Evolutionary conservation across 2,113 vertebrate species (phyloP).

Genomic region (Asarcornis scutulata): DNA sequence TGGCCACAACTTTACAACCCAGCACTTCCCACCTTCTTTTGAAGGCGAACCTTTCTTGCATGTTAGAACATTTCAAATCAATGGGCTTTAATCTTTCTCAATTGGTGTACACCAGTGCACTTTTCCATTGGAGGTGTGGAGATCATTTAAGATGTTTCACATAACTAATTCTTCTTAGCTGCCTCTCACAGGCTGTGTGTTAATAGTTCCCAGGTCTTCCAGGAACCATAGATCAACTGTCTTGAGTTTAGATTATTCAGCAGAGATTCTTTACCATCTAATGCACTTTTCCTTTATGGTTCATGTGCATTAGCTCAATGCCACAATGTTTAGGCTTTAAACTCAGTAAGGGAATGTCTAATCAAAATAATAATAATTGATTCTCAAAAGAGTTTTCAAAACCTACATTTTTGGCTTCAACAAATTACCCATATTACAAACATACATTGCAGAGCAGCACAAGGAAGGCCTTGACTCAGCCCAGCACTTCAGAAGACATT

Average conservation of each 20-base stretch:
- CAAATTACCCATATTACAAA: not conserved
- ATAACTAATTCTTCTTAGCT: not conserved
- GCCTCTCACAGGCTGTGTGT: not conserved
- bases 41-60: not conserved
- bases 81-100: not conserved
- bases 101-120: accelerated
- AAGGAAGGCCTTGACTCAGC: not conserved
- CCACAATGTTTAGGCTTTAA: constrained; percentile 41
- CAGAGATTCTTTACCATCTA: constrained; percentile 1
- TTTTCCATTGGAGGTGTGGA: not conserved
- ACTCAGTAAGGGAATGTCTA: constrained; percentile 28
- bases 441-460: not conserved
- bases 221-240: not conserved
- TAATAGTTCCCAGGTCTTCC: constrained; percentile 12
- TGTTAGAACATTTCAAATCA: not conserved
- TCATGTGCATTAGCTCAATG: constrained; percentile 52
- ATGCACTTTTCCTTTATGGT: constrained; percentile 41
- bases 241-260: constrained; percentile 35
- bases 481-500: not conserved
- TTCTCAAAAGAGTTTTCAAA: constrained; percentile 32
- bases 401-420: constrained; percentile 7
- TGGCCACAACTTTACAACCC: not conserved
- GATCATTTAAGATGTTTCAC: not conserved
- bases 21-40: not conserved
- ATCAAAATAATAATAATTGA: constrained; percentile 61